Percentiles rank a stretch among this genome's conserved stretches.
Conservation (phyloP, 2,113 vertebrate species). For the Thryonomys swinderianus region DNA sequence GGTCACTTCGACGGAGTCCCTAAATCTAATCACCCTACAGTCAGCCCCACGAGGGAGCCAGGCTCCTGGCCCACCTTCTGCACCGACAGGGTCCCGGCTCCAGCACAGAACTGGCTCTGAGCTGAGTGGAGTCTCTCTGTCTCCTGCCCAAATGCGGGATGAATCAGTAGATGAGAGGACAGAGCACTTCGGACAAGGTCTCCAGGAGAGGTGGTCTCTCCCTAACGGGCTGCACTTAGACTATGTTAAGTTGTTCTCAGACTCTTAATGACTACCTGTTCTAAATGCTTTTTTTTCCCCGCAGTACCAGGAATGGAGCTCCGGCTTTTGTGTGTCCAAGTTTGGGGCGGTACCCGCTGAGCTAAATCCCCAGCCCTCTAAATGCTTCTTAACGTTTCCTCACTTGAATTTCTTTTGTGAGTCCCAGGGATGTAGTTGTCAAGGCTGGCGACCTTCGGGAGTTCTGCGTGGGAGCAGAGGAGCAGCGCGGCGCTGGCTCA, state of each 20-base stretch:
- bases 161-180: not conserved
- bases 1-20: not conserved
- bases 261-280: not conserved
- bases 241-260: not conserved
- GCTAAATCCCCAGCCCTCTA: no score
- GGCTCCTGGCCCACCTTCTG: not conserved
- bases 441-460: constrained; percentile 11
- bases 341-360: no score
- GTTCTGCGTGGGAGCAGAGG: not conserved
- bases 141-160: no score
- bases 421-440: no score
- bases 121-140: no score
- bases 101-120: no score
- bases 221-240: not conserved
- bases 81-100: no score
- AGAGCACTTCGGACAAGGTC: not conserved
- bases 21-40: not conserved
- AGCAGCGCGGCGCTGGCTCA: not conserved
- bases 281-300: constrained; percentile 9
- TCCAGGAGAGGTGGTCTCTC: not conserved
- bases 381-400: no score
- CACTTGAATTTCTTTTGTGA: no score
- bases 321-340: no score
- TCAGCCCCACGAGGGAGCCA: not conserved
- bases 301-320: no score